Conservation (phyloP, 2,113 vertebrate species). For the Alligator mississippiensis region DNA sequence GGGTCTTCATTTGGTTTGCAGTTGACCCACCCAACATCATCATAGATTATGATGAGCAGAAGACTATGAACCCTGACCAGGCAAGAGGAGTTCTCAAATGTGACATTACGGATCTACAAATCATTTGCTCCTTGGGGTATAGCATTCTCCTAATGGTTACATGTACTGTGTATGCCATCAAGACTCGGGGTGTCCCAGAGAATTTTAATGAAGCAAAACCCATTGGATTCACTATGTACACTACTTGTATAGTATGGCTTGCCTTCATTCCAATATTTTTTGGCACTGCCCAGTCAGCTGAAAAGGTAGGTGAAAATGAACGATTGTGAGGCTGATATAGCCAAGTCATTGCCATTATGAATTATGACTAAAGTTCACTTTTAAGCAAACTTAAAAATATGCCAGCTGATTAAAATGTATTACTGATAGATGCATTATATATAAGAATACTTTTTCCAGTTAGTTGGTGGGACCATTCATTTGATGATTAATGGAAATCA, state of each 20-base stretch:
- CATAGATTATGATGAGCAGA: constrained; percentile 94
- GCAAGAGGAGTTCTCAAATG: constrained; percentile 95
- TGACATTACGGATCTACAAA: constrained; percentile 97
- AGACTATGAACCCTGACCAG: constrained; percentile 88
- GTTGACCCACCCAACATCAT: constrained; percentile 94
- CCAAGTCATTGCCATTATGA: not conserved
- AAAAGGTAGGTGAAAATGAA: constrained; percentile 88
- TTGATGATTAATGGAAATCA: constrained; percentile 55
- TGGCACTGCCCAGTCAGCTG: constrained; percentile 95
- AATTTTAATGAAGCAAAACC: constrained; percentile 98
- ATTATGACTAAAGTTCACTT: not conserved
- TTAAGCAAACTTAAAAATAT: not conserved
- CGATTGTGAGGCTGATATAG: not conserved
- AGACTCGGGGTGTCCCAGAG: constrained; percentile 96
- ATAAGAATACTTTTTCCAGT: not conserved
- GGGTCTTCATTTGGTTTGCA: constrained; percentile 94
- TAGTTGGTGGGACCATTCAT: constrained; percentile 16
- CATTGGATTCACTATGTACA: constrained; percentile 99
- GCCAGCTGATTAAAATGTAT: not conserved
- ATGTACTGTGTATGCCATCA: constrained; percentile 98
- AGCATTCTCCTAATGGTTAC: constrained; percentile 98
- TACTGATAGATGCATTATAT: not conserved
- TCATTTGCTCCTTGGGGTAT: constrained; percentile 96
- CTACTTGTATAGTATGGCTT: constrained; percentile 97
- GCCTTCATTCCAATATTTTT: constrained; percentile 99